Percentiles rank a stretch among this genome's conserved stretches.
Conservation (phyloP, 53 echinoderm and acorn worm genomes). For the Holothuria scabra region DNA sequence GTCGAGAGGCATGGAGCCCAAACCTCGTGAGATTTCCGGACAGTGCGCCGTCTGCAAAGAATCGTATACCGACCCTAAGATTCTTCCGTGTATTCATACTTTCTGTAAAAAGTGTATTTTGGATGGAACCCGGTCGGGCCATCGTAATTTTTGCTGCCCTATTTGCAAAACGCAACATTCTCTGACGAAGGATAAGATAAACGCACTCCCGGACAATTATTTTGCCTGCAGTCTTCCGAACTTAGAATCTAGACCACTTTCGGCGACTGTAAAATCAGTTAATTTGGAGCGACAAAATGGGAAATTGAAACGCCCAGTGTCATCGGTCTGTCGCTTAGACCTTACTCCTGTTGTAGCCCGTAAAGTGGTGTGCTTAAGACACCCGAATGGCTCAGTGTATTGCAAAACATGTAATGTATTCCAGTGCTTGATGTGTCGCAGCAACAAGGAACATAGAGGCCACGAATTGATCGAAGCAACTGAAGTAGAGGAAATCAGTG, state of each 20-base stretch:
- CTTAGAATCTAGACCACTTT: neutral
- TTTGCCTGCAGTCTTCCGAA: constrained; percentile 22
- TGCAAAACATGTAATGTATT: constrained; percentile 33
- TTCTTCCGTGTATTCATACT: constrained; percentile 36
- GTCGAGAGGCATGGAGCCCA: neutral
- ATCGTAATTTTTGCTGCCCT: constrained; percentile 25
- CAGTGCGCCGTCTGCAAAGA: constrained; percentile 24
- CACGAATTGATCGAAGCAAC: constrained; percentile 21
- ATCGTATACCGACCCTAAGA: constrained; percentile 19
- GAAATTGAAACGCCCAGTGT: constrained; percentile 8
- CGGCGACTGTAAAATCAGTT: neutral
- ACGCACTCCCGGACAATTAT: constrained; percentile 29
- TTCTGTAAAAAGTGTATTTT: constrained; percentile 33
- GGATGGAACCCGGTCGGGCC: neutral
- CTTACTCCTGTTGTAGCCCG: neutral
- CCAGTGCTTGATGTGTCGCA: constrained; percentile 25
- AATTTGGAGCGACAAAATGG: neutral
- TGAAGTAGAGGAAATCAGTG: constrained; percentile 3
- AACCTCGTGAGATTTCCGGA: neutral
- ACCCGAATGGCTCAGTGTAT: constrained; percentile 32
- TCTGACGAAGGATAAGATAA: constrained; percentile 27
- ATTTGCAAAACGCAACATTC: constrained; percentile 6
- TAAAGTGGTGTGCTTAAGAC: neutral
- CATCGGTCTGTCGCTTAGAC: neutral
- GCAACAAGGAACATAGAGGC: constrained; percentile 37